phyloP scores from a whole-genome alignment of 2,113 vertebrate species.

The Misgurnus anguillicaudatus region DNA sequence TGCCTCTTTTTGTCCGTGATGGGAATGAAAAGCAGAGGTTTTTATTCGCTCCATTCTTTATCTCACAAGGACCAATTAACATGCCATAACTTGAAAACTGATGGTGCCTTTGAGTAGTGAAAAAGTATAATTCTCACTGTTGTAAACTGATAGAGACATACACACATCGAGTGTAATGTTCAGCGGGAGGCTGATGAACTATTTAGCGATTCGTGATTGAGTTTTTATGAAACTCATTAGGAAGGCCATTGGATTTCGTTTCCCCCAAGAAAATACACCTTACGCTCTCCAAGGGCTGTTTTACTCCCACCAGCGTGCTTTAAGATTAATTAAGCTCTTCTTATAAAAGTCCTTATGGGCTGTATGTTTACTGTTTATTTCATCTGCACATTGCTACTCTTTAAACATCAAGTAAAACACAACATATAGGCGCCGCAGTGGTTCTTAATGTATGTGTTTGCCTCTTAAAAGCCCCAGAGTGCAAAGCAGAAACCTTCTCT shows the following conservation, averaged over 20 bases:
- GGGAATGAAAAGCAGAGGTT: constrained; percentile 22
- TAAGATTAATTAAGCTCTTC: neutral
- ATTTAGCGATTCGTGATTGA: neutral
- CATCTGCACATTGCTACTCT: neutral
- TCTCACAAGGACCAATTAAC: constrained; percentile 35
- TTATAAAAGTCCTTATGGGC: neutral
- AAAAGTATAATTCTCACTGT: constrained; percentile 5
- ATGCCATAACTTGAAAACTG: constrained; percentile 14
- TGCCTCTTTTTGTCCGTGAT: constrained; percentile 15
- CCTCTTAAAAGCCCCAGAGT: neutral
- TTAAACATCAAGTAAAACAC: neutral
- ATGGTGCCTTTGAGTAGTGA: constrained; percentile 4
- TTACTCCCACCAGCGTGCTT: neutral
- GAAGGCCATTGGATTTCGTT: neutral
- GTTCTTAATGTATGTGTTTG: neutral
- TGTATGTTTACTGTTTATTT: neutral
- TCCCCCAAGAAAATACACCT: neutral
- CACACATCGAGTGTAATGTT: constrained; percentile 5
- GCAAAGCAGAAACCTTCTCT: constrained; percentile 2
- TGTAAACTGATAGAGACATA: constrained; percentile 20
- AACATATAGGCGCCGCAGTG: neutral
- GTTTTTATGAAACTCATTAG: constrained; percentile 32
- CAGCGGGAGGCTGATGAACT: constrained; percentile 33
- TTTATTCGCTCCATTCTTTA: constrained; percentile 13
- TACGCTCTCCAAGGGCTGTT: constrained; percentile 9